Conservation (phyloP, 2,888 invertebrate genomes). For the Clusia tigrina region DNA sequence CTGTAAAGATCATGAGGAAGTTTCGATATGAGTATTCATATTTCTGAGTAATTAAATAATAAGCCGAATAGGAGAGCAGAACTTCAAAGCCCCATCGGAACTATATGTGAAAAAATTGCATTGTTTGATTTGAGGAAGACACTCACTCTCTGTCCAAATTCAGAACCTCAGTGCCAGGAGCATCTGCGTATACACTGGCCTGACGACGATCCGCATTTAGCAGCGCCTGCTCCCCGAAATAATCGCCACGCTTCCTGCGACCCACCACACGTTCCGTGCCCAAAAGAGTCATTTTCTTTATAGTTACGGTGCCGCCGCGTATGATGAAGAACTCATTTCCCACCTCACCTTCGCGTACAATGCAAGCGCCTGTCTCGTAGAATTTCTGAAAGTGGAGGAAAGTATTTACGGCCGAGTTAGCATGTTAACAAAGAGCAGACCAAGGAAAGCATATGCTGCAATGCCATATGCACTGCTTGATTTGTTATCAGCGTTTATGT, state of each 20-base stretch:
- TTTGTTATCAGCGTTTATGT: background rate
- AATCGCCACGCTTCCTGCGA: conserved; percentile 77
- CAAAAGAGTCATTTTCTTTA: conserved; percentile 72
- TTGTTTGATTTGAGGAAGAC: conserved; percentile 33
- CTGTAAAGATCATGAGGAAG: conserved; percentile 60
- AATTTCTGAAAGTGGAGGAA: conserved; percentile 76
- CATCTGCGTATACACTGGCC: conserved; percentile 88
- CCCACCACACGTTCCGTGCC: conserved; percentile 74
- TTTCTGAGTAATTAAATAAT: background rate
- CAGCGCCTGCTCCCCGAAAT: conserved; percentile 89
- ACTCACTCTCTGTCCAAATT: conserved; percentile 85
- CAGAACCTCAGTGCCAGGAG: conserved; percentile 85
- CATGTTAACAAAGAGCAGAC: too few relatives aligned
- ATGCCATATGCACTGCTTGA: background rate
- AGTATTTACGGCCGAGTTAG: too few relatives aligned
- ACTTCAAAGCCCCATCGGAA: background rate
- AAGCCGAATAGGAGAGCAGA: background rate
- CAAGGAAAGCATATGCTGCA: background rate
- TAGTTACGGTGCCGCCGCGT: conserved; percentile 80
- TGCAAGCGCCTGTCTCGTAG: conserved; percentile 79
- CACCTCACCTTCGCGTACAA: conserved; percentile 84
- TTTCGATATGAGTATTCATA: background rate
- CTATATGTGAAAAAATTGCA: background rate
- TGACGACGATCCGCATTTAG: conserved; percentile 85
- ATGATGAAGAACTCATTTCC: conserved; percentile 93